phyloP scores from a whole-genome alignment of 35 echinoderm and acorn worm species.

The Apostichopus californicus region DNA sequence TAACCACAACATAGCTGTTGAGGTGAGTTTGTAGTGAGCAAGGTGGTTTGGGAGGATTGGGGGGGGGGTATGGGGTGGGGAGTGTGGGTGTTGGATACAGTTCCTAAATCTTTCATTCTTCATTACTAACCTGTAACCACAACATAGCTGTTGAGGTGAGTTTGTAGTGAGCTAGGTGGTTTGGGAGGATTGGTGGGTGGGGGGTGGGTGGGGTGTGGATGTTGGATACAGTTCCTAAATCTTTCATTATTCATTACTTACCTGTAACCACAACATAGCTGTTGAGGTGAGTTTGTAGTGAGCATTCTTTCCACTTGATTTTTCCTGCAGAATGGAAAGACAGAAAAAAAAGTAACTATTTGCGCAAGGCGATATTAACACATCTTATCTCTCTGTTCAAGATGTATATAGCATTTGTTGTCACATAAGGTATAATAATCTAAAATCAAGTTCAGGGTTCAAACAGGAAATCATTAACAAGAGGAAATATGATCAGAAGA shows the following conservation, averaged over 20 bases:
- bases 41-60: no score
- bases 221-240: no score
- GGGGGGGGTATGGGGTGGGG: no score
- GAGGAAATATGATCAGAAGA: no score
- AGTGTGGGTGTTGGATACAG: no score
- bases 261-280: slow-evolving; percentile 99
- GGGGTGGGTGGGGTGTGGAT: no score
- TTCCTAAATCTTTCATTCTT: no score
- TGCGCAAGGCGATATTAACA: neutral
- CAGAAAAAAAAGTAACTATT: neutral
- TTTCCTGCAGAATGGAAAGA: slow-evolving; percentile 71
- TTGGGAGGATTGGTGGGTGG: no score
- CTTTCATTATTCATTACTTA: neutral
- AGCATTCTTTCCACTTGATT: slow-evolving; percentile 84
- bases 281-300: slow-evolving; percentile 99
- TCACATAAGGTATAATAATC: no score
- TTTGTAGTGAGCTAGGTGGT: slow-evolving; percentile 85
- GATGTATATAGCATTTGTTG: no score
- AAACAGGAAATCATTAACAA: no score
- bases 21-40: slow-evolving; percentile 99
- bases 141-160: slow-evolving; percentile 98
- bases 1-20: slow-evolving; percentile 98
- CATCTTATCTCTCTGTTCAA: neutral
- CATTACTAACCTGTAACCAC: slow-evolving; percentile 83
- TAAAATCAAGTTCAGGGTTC: no score